Evolutionary conservation across 2,888 invertebrate species (phyloP).

Genomic region (Ophioninae sp.): DNA sequence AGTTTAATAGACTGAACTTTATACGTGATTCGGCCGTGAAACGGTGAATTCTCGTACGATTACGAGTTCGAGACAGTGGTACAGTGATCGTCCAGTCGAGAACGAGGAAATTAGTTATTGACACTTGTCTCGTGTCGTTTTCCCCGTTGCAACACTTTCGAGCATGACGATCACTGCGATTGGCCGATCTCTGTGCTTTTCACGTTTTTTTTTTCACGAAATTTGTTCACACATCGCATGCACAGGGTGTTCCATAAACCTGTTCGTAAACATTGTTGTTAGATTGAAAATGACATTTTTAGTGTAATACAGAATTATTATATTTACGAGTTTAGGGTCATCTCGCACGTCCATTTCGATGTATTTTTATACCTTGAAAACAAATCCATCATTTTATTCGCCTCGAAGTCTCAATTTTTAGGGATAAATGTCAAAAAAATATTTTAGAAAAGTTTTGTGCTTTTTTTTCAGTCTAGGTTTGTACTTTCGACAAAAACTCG

Average conservation of each 20-base stretch:
- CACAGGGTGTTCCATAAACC: background rate
- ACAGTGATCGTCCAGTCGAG: slow-evolving; percentile 19
- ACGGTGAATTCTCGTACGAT: slow-evolving; percentile 4
- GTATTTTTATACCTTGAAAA: too few relatives aligned
- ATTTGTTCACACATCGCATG: background rate
- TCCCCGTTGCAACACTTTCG: background rate
- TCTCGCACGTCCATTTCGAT: background rate
- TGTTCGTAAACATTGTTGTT: background rate
- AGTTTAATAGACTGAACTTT: slow-evolving; percentile 52
- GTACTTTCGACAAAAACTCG: too few relatives aligned
- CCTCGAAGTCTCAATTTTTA: too few relatives aligned
- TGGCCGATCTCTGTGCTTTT: slow-evolving; percentile 22
- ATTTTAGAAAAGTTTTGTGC: too few relatives aligned
- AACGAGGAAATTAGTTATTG: slow-evolving; percentile 4
- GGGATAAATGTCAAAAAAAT: too few relatives aligned
- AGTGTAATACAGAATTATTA: background rate
- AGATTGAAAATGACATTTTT: background rate
- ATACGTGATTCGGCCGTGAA: slow-evolving; percentile 16
- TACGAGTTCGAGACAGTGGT: background rate
- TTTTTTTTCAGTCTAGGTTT: too few relatives aligned
- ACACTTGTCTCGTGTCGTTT: background rate
- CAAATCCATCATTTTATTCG: too few relatives aligned
- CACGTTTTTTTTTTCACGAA: slow-evolving; percentile 7
- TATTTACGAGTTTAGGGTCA: background rate
- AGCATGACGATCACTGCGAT: background rate